A percentile compares a stretch with the other conserved stretches of the same genome.
phyloP scores from a whole-genome alignment of 2,888 invertebrate genomes.

The Orchesella flavescens region DNA sequence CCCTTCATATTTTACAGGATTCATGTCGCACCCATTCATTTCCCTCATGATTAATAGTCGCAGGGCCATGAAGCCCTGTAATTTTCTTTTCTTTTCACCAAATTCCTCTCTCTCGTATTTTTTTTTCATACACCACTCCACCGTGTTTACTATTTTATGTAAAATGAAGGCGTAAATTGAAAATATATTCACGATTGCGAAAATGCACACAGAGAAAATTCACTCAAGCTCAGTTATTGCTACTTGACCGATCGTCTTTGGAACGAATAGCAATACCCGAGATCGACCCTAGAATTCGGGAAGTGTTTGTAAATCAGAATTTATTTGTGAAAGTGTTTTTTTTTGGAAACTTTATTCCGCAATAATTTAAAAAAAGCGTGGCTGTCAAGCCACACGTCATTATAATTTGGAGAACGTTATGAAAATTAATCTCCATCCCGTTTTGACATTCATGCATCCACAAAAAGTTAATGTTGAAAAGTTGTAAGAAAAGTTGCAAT shows the following conservation, averaged over 20 bases:
- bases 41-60: slow-evolving; percentile 60
- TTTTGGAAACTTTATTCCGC: slow-evolving; percentile 24
- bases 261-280: no score
- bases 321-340: slow-evolving; percentile 40
- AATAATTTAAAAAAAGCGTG: slow-evolving; percentile 20
- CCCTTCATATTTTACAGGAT: slow-evolving; percentile 63
- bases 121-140: not conserved
- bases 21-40: slow-evolving; percentile 64
- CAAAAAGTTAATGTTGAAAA: slow-evolving; percentile 40
- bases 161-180: no score
- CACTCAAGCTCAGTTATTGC: no score
- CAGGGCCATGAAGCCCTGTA: slow-evolving; percentile 38
- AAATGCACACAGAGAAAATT: not conserved
- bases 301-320: slow-evolving; percentile 38
- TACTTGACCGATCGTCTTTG: no score
- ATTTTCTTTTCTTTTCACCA: slow-evolving; percentile 47
- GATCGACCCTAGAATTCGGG: no score
- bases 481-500: slow-evolving; percentile 48
- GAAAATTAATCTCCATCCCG: slow-evolving; percentile 50
- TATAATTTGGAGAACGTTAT: slow-evolving; percentile 32
- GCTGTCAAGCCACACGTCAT: slow-evolving; percentile 1
- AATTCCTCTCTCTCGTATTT: slow-evolving; percentile 30
- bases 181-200: no score
- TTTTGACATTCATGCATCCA: slow-evolving; percentile 42
- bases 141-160: no score